Evolutionary conservation across 1,140 invertebrate genomes (phyloP).

Genomic region (Hormaphis cornu): DNA sequence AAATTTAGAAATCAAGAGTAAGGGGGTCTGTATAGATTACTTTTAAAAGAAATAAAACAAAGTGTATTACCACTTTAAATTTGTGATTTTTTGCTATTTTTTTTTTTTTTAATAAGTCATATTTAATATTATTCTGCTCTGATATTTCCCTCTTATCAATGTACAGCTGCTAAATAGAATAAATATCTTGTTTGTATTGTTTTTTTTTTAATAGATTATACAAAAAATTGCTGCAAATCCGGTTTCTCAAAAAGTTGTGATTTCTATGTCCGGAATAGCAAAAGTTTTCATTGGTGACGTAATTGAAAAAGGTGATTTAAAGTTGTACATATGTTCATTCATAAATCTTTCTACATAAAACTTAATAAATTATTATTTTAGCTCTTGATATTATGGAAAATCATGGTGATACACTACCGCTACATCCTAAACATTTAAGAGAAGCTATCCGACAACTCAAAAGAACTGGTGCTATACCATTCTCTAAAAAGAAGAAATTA

Average conservation of each 20-base stretch:
- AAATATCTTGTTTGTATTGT: too few relatives aligned
- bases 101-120: too few relatives aligned
- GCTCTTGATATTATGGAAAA: constrained; percentile 87
- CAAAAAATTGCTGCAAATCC: constrained; percentile 95
- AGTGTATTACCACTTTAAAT: too few relatives aligned
- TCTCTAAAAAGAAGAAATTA: constrained; percentile 48
- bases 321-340: not conserved
- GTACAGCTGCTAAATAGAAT: too few relatives aligned
- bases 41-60: too few relatives aligned
- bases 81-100: too few relatives aligned
- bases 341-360: not conserved
- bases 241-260: constrained; percentile 97
- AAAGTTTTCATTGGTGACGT: constrained; percentile 99
- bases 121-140: too few relatives aligned
- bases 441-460: constrained; percentile 80
- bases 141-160: too few relatives aligned
- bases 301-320: constrained; percentile 81
- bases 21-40: too few relatives aligned
- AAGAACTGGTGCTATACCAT: constrained; percentile 38
- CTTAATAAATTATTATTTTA: constrained; percentile 42
- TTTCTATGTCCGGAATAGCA: constrained; percentile 97
- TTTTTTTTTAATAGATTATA: constrained; percentile 63
- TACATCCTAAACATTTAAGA: constrained; percentile 90
- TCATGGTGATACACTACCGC: constrained; percentile 71
- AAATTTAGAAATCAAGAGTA: too few relatives aligned